Conservation (phyloP, 1,140 invertebrate species). For the Papilio machaon region DNA sequence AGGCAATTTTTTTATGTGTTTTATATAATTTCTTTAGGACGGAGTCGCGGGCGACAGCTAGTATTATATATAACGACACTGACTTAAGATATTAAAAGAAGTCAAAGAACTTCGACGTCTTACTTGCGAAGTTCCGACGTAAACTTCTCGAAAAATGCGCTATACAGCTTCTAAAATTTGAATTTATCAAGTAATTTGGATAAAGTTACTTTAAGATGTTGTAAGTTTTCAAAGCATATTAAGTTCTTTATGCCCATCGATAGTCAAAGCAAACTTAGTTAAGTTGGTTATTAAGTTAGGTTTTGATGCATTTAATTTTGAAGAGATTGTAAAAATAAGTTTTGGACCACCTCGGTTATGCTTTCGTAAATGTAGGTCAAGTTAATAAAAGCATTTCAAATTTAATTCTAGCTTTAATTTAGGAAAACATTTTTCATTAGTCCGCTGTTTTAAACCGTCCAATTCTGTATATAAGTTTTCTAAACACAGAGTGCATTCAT, state of each 20-base stretch:
- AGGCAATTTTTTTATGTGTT: no score
- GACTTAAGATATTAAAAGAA: neutral
- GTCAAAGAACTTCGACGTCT: neutral
- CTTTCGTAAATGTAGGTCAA: neutral
- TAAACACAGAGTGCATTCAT: conserved; percentile 19
- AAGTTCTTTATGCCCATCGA: neutral
- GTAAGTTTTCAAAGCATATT: neutral
- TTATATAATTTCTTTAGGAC: no score
- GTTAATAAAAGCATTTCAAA: neutral
- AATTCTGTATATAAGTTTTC: neutral
- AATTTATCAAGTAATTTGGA: conserved; percentile 2
- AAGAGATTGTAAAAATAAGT: neutral
- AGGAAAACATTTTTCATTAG: neutral
- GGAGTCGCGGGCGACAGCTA: no score
- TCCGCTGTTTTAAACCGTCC: neutral
- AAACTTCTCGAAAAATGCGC: neutral
- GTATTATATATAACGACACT: no score
- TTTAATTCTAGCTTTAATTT: neutral
- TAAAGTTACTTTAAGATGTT: neutral
- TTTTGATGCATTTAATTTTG: neutral
- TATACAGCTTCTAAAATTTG: neutral
- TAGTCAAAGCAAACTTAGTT: neutral
- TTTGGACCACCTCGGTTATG: no score
- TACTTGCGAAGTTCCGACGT: neutral
- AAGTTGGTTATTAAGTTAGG: neutral